Percentiles rank a stretch among this genome's conserved stretches.
phyloP scores from a whole-genome alignment of 2,797 vertebrate species.

The Scarus forsteni region DNA sequence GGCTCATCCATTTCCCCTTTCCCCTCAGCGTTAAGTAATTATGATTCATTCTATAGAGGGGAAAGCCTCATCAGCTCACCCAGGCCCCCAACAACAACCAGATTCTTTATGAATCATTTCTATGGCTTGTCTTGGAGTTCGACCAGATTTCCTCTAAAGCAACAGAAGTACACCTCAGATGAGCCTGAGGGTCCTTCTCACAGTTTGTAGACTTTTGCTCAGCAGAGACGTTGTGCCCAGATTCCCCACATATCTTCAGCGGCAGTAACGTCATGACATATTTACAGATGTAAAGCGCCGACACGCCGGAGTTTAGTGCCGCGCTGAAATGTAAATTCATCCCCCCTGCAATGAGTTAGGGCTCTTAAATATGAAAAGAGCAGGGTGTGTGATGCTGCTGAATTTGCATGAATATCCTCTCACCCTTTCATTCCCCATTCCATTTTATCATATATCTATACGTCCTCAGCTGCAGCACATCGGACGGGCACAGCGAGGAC shows the following conservation, averaged over 20 bases:
- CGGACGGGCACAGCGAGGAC: conserved; percentile 42
- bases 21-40: background rate
- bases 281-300: conserved; percentile 36
- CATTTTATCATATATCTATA: conserved; percentile 62
- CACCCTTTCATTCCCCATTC: conserved; percentile 57
- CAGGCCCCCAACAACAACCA: background rate
- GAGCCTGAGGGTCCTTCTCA: background rate
- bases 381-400: background rate
- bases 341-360: conserved; percentile 35
- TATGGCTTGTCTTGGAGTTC: background rate
- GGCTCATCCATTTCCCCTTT: background rate
- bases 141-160: background rate
- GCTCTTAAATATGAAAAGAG: conserved; percentile 48
- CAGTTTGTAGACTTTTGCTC: conserved; percentile 13
- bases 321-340: conserved; percentile 53
- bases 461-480: conserved; percentile 40
- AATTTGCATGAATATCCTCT: conserved; percentile 64
- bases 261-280: conserved; percentile 58
- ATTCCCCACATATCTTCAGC: conserved; percentile 11
- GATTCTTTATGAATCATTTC: background rate
- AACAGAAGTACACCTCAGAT: background rate
- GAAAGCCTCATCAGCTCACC: no score
- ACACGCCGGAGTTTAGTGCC: conserved; percentile 14
- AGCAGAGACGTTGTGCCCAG: background rate
- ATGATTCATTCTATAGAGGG: background rate